Base-by-base conservation (phyloP, 92 coral and sea anemone species). In the Plumapathes pennacea region DNA sequence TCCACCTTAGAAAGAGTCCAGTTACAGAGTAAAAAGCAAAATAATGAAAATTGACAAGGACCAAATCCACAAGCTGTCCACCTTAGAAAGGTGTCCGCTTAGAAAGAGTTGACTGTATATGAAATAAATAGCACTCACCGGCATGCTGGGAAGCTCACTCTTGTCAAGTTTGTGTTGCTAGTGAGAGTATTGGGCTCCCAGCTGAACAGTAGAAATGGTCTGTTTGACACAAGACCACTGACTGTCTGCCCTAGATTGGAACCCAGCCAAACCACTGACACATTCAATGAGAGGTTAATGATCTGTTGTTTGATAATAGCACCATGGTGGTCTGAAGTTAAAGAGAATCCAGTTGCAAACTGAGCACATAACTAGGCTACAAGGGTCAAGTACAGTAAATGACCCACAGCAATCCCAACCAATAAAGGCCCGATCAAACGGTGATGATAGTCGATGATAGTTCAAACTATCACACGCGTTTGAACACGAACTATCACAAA, bases 121-220 rank as follows among this genome's bases (percentile, higher is more conserved):
- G n/a, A n/a, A 34, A 8, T 34, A 7, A 45, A 45, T 19, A 32
- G 2, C 34, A n/a, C 64, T 10, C 28, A 86, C 95, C 95, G 81
- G 95, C 95, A 86, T 0, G 71, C 17, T 17, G 95, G 95, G 10
- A 86, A 52, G 32, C 50, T 42, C 26, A 86, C 57, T 54, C 95
- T 75, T 53, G 76, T 61, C 50, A 81, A 44, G 40, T 72, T 41
- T 32, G 56, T 58, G 48, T 53, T 50, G 41, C 60, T 44, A 37
- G 92, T 69, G 11, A 76, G 57, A 2, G 72, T 54, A 52, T 81
- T 86, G 13, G 95, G 95, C 72, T 81, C 82, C 95, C 95, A 86
- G 81, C 81, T 86, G 5, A 82, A 28, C 12, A 81, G 49, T 13
- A 86, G 62, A 57, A 49, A 86, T 44, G 95, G 85, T 15, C 39